phyloP scores from a whole-genome alignment of 2,888 invertebrate genomes.

The Synanthedon andrenaeformis region DNA sequence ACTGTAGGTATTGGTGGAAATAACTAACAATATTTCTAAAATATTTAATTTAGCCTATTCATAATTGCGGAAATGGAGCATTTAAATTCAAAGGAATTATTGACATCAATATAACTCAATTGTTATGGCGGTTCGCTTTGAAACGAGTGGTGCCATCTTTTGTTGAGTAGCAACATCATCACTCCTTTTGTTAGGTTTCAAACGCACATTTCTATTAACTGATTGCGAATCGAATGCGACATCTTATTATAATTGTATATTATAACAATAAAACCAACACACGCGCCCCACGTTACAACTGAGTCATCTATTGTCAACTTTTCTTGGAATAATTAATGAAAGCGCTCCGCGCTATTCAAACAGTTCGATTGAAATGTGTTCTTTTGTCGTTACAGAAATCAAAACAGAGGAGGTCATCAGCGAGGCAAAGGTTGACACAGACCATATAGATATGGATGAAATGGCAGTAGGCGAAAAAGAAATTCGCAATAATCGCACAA shows the following conservation, averaged over 20 bases:
- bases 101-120: no score
- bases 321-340: slow-evolving; percentile 64
- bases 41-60: no score
- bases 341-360: slow-evolving; percentile 57
- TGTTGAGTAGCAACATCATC: slow-evolving; percentile 19
- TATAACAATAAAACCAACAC: slow-evolving; percentile 37
- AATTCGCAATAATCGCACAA: slow-evolving; percentile 42
- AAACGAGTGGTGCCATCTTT: slow-evolving; percentile 25
- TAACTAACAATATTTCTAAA: no score
- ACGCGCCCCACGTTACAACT: slow-evolving; percentile 34
- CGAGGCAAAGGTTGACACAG: slow-evolving; percentile 55
- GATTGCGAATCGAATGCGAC: slow-evolving; percentile 34
- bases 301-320: slow-evolving; percentile 65
- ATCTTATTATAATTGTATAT: slow-evolving; percentile 35
- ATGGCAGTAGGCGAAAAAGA: slow-evolving; percentile 44
- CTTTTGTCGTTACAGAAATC: slow-evolving; percentile 65
- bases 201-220: slow-evolving; percentile 35
- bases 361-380: slow-evolving; percentile 23
- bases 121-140: no score
- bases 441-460: slow-evolving; percentile 31
- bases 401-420: slow-evolving; percentile 62
- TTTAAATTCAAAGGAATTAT: no score
- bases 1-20: no score
- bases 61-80: no score
- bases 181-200: not conserved